Percentiles rank a stretch among this genome's conserved stretches.
Evolutionary conservation across 2,113 vertebrate genomes (phyloP).

Genomic region (Eclectus roratus): DNA sequence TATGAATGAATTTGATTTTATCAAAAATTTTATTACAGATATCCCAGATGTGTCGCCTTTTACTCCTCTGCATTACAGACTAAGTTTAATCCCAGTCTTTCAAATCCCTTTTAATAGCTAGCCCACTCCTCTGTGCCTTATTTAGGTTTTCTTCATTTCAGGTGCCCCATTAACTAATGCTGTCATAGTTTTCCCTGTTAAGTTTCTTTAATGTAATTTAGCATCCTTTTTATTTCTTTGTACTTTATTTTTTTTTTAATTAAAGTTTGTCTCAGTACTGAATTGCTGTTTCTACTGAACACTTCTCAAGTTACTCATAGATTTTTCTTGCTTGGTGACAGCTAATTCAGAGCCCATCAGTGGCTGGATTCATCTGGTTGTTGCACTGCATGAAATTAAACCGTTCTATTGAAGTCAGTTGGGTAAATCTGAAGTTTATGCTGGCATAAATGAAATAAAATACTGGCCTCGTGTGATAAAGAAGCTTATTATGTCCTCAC

Average conservation of each 20-base stretch:
- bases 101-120: not conserved
- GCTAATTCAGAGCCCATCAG: not conserved
- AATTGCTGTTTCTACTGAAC: not conserved
- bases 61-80: not conserved
- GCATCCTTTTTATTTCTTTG: not conserved
- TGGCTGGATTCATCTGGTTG: not conserved
- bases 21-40: not conserved
- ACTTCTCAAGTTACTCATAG: not conserved
- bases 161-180: not conserved
- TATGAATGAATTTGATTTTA: not conserved
- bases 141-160: not conserved
- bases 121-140: not conserved
- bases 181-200: not conserved
- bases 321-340: not conserved
- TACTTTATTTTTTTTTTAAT: not conserved
- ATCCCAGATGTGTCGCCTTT: not conserved
- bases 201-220: not conserved
- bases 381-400: not conserved
- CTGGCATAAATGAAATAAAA: not conserved
- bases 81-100: not conserved
- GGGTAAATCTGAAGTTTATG: not conserved
- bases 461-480: not conserved
- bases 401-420: not conserved
- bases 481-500: rapidly evolving
- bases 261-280: not conserved